Percentiles rank a stretch among this genome's conserved stretches.
Evolutionary conservation across 2,888 invertebrate genomes (phyloP).

Genomic region (Dendrolimus pini): DNA sequence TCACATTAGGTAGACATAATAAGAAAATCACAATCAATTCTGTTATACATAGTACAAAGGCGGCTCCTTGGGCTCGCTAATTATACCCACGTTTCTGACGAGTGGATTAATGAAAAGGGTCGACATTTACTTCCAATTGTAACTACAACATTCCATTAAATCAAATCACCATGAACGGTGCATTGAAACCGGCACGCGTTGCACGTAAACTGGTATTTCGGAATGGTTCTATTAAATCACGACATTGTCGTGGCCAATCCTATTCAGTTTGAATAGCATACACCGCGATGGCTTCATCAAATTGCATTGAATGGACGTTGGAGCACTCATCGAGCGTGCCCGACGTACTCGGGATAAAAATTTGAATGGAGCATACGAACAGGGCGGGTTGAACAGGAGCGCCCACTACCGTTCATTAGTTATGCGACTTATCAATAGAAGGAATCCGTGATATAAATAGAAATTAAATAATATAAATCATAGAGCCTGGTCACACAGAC

Average conservation of each 20-base stretch:
- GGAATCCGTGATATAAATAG: too few species aligned
- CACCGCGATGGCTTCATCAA: slow-evolving; percentile 66
- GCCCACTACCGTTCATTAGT: slow-evolving; percentile 18
- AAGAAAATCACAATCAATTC: too few species aligned
- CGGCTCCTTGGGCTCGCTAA: too few species aligned
- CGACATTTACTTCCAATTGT: not conserved
- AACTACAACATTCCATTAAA: slow-evolving; percentile 13
- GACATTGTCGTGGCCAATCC: slow-evolving; percentile 63
- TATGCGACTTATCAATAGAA: slow-evolving; percentile 29
- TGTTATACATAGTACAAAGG: too few species aligned
- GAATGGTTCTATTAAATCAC: slow-evolving; percentile 61
- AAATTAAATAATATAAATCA: too few species aligned
- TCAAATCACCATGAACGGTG: slow-evolving; percentile 22
- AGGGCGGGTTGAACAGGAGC: slow-evolving; percentile 31
- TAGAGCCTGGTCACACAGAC: too few species aligned
- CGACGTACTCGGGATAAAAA: slow-evolving; percentile 64
- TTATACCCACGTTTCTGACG: too few species aligned
- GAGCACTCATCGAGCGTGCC: slow-evolving; percentile 63
- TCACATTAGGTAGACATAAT: too few species aligned
- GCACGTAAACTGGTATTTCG: slow-evolving; percentile 38
- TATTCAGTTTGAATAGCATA: slow-evolving; percentile 58
- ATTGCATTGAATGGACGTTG: slow-evolving; percentile 70
- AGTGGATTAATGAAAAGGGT: not conserved
- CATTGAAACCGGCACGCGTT: slow-evolving; percentile 6
- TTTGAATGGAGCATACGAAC: slow-evolving; percentile 68